Percentiles rank a stretch among this genome's conserved stretches.
Evolutionary conservation across 37 sponge, comb jelly and placozoan species (phyloP).

Genomic region (Geodia barretti): DNA sequence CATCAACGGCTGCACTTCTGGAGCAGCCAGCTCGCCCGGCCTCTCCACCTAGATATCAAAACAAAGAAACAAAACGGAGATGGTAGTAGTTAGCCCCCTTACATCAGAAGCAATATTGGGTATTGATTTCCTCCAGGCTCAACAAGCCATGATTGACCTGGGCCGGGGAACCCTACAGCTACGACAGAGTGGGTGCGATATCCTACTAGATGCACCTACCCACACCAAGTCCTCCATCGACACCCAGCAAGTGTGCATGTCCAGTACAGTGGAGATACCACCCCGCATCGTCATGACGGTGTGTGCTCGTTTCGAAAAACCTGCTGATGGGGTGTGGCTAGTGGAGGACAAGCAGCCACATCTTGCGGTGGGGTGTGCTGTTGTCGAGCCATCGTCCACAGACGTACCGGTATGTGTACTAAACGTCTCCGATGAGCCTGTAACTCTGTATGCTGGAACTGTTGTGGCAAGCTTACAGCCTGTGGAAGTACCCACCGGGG

Average conservation of each 20-base stretch:
- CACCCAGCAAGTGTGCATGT: too few species aligned
- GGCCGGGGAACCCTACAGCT: neutral
- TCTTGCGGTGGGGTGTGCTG: neutral
- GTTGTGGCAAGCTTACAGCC: neutral
- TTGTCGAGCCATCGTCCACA: neutral
- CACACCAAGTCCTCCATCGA: too few species aligned
- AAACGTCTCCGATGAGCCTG: neutral
- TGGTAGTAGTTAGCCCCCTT: neutral
- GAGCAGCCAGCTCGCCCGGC: slow-evolving; percentile 48
- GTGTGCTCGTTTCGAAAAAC: neutral
- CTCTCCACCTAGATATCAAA: slow-evolving; percentile 24
- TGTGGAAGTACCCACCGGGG: neutral
- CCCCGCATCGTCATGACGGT: neutral
- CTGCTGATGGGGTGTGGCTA: neutral
- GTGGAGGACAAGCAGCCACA: neutral
- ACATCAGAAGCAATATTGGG: neutral
- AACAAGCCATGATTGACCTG: neutral
- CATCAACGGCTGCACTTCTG: slow-evolving; percentile 38
- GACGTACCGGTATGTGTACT: neutral
- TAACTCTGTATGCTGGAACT: neutral
- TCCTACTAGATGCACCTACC: neutral
- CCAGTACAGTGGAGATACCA: neutral
- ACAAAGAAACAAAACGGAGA: neutral
- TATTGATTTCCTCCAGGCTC: neutral
- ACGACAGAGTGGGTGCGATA: neutral